Base-by-base conservation (phyloP, 2,797 vertebrate species). In the Petrocephalus schoutedeni region DNA sequence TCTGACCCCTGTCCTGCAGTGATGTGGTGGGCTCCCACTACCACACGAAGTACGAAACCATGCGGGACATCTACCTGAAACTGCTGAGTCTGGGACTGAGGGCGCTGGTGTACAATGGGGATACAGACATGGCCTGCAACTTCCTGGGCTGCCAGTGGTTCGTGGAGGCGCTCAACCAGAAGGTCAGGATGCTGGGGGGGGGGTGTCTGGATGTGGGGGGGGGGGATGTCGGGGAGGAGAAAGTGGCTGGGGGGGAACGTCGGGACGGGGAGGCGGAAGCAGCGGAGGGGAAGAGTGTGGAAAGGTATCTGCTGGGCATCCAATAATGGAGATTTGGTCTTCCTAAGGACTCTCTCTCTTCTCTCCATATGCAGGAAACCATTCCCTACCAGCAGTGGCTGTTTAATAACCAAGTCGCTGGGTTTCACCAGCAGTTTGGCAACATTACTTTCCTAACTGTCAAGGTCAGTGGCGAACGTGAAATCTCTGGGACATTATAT, bases 41-140 rank as follows among this genome's bases (percentile, higher is more conserved):
- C 91, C 89, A 16, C 1, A 89, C 0, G 0, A 23, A 92, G 77
- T 96, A 96, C 88, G 0, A 3, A 1, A 94, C 93, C 0, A 54
- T 96, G 91, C 94, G 92, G 90, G 92, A 91, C 0, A 91, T 94
- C 1, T 96, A 96, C 85, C 86, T 93, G 89, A 95, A 96, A 93
- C 91, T 96, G 88, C 92, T 96, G 61, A 91, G 93, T 64, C 85
- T 93, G 89, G 94, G 93, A 32, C 88, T 96, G 23, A 91, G 93
- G 58, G 93, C 91, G 0, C 94, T 96, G 3, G 94, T 96, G 89
- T 96, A 96, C 92, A 96, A 96, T 3, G 96, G 96, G 87, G 96
- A 96, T 92, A 96, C 95, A 0, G 96, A 96, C 91, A 96, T 96
- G 95, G 95, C 95, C 90, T 96, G 96, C 91, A 96, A 96, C 93